These are phyloP conservation scores for Thysanoteuthis rhombus DNA, from an alignment of 2,888 invertebrate species.

Conservation along the genomic window DNA sequence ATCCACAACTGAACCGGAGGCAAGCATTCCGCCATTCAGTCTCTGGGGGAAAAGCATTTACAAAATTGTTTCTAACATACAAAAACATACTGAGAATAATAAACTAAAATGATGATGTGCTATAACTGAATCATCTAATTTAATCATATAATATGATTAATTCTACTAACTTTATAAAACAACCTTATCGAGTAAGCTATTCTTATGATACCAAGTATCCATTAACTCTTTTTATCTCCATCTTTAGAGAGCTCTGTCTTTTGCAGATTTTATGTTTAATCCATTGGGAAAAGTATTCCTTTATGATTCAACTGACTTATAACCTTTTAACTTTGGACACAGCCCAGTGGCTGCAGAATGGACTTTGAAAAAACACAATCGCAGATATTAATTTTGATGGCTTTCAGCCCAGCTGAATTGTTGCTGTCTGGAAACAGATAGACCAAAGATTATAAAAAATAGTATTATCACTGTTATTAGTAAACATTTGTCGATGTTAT, in stretches of 20 bases:
- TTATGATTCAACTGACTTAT: neutral
- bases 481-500: neutral
- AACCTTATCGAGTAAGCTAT: neutral
- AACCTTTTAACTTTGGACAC: neutral
- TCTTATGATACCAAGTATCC: neutral
- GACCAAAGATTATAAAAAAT: neutral
- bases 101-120: too few species aligned
- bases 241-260: neutral
- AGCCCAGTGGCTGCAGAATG: neutral
- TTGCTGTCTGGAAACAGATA: neutral
- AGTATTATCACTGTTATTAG: neutral
- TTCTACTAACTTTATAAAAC: too few species aligned
- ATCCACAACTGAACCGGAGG: too few species aligned
- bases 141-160: too few species aligned
- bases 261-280: neutral
- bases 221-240: neutral
- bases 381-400: neutral
- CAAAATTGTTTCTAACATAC: too few species aligned
- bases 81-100: too few species aligned
- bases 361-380: neutral
- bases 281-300: neutral
- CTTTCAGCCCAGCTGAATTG: neutral
- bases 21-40: too few species aligned
- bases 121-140: too few species aligned
- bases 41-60: too few species aligned